A percentile compares a stretch with the other conserved stretches of the same genome.
These are phyloP conservation scores for Trachelipus rathkii DNA, from an alignment of 1,140 invertebrate genomes.

Conservation along the genomic window DNA sequence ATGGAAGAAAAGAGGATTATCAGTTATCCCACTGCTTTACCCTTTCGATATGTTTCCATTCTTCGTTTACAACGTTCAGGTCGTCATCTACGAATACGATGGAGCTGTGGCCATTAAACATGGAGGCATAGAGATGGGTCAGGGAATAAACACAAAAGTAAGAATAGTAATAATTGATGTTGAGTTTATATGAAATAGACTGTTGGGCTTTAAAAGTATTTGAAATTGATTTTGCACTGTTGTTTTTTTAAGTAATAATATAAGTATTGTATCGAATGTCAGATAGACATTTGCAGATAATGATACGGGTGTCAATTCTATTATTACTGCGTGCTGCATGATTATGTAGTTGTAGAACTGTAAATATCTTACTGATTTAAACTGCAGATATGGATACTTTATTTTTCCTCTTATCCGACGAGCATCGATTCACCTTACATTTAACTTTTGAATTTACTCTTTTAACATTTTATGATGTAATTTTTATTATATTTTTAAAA, in stretches of 20 bases:
- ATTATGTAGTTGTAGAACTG: too few species aligned
- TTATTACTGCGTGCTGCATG: too few species aligned
- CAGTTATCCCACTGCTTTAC: conserved; percentile 52
- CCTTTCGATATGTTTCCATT: conserved; percentile 46
- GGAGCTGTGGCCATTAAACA: conserved; percentile 60
- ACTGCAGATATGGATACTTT: too few species aligned
- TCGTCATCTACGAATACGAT: conserved; percentile 60
- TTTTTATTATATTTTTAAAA: too few species aligned
- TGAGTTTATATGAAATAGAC: neutral
- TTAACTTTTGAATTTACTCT: too few species aligned
- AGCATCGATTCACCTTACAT: too few species aligned
- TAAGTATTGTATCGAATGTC: neutral
- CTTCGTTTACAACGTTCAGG: conserved; percentile 50
- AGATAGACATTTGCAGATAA: too few species aligned
- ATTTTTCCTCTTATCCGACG: too few species aligned
- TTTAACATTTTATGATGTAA: too few species aligned
- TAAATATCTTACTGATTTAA: too few species aligned
- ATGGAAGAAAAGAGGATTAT: conserved; percentile 57
- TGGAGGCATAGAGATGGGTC: conserved; percentile 66
- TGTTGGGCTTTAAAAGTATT: neutral
- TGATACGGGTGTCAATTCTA: too few species aligned
- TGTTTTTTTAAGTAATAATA: too few species aligned
- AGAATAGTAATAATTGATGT: neutral
- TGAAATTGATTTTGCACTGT: neutral
- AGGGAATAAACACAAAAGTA: conserved; percentile 63